A percentile compares a stretch with the other conserved stretches of the same genome.
These are phyloP conservation scores for Zoanthus gigantus DNA, from an alignment of 92 coral and sea anemone species.

Conservation along the genomic window DNA sequence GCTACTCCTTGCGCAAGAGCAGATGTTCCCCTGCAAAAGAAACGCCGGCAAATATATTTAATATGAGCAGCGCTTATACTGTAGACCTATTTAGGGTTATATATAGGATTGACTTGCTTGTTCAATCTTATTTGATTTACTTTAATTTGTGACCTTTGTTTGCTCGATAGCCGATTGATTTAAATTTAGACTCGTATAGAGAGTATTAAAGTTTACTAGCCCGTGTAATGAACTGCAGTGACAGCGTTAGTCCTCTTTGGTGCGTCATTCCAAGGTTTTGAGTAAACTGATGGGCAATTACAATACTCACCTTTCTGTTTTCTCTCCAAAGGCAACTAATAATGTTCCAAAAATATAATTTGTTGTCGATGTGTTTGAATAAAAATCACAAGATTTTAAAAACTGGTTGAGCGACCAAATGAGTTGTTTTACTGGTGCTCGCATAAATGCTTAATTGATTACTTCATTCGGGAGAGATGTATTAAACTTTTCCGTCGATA, in stretches of 20 bases:
- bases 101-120: background rate
- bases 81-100: background rate
- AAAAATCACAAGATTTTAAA: conserved; percentile 19
- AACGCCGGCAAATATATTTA: background rate
- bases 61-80: conserved; percentile 3
- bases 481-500: background rate
- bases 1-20: background rate
- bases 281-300: background rate
- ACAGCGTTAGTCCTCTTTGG: background rate
- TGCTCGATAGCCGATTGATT: background rate
- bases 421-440: conserved; percentile 38
- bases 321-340: background rate
- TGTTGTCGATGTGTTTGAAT: background rate
- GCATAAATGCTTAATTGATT: conserved; percentile 41
- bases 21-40: background rate
- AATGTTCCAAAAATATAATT: background rate
- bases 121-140: background rate
- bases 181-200: background rate
- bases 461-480: conserved; percentile 34
- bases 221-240: background rate
- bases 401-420: conserved; percentile 25
- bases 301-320: background rate
- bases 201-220: background rate
- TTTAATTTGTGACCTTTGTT: background rate
- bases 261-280: background rate